Base-by-base conservation (phyloP, 2,113 vertebrate genomes). In the Clarias magur region DNA sequence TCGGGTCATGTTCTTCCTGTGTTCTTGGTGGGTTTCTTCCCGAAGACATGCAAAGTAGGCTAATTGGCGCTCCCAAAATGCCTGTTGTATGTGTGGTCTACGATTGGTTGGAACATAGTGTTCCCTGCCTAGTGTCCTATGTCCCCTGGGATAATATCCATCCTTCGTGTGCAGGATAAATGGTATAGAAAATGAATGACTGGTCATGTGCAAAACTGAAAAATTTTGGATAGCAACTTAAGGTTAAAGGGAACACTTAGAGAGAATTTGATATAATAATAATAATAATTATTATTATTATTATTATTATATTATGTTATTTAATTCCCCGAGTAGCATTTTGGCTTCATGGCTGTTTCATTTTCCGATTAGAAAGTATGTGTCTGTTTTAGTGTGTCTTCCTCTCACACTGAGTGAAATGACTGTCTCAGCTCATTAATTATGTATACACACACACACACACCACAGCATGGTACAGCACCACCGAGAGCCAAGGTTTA, bases 401-500 rank as follows among this genome's bases (percentile, higher is more conserved):
- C 16, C 27, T 23, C 30, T 63, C 30, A 27, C 57, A 27, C 76
- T 42, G 25, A 81, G 76, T 56, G 12, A 75, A 87, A 80, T 86
- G 88, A 42, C 76, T 16, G 25, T 65, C 25, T 68, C 68, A 48
- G 59, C 23, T 57, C 16, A 82, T 89, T 10, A 89, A 89, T 87
- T 82, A 87, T 89, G 34, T 12, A 89, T 76, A 48, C 13, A 23
- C 76, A 72, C 65, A 79, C 25, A n/a, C 68, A 72, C 68, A 38
- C 68, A 30, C 65, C 30, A 63, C 83, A 89, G 75, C 34, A 54
- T 76, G 63, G 75, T 60, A 80, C 62, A 34, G 53, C 80, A 62
- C 80, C 75, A 65, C 81, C 23, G 67, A 60, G 75, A 25, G n/a
- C 65, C 16, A 42, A 21, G 34, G 76, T 82, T 89, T 75, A 87